Evolutionary conservation across 2,113 vertebrate genomes (phyloP), one percentile per base, ranked within the genome.

Genomic region (Percopsis transmontana): DNA sequence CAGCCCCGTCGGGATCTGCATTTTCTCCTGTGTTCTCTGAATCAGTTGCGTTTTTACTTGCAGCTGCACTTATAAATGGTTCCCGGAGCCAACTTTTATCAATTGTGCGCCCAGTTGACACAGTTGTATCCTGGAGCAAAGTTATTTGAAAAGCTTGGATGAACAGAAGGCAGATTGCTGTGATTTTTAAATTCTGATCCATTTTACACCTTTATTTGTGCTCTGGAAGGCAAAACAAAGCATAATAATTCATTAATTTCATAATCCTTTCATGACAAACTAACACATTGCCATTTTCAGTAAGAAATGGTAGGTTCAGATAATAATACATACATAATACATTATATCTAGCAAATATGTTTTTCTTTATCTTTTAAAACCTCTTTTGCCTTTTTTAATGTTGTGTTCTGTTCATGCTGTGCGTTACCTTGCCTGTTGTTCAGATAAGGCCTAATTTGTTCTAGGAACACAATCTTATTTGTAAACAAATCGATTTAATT

Each of bases 131-230:
- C 55, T 84, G 81, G 13, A 72, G 63, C 8, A 23, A 56, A 50
- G 61, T 82, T 38, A 47, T 38, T 19, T 77, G 74, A 11, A 84
- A 54, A 8, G 42, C 44, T 15, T 91, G 89, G 23, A 86, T 50
- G 12, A 86, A 72, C 58, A 92, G 53, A 5, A 91, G 48, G 23
- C 91, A 23, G 15, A 51, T 44, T 1, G 61, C 53, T 23, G 70
- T 69, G 66, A 81, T 48, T 56, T 65, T 82, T 19, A 87, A 59
- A 62, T 42, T 47, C 45, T 39, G 15, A 47, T 63, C 72, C 91
- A 92, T 92, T 20, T 63, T 58, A 21, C 12, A 10, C 19, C 15
- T 47, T 45, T 18, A 2, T 40, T 42, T 47, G 71, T 2, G 52
- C 62, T 80, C 80, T 84, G 66, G 64, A 86, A 83, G 27, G 75